Evolutionary conservation across 2,888 invertebrate genomes (phyloP).

Genomic region (Chalcis sispes): DNA sequence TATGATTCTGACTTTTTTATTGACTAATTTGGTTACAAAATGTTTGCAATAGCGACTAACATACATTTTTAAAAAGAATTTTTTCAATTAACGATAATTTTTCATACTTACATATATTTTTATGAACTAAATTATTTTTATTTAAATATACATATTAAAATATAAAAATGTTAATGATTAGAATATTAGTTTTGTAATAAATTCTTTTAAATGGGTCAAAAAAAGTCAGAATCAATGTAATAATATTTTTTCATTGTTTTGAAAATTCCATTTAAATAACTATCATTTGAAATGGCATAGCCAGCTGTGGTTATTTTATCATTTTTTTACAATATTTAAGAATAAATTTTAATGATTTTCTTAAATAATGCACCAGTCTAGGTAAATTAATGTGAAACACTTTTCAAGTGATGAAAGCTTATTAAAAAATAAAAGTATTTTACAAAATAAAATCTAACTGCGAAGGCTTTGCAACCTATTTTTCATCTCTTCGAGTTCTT

Average conservation of each 20-base stretch:
- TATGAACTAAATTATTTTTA: neutral
- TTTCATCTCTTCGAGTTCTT: constrained; percentile 95
- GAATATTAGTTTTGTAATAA: neutral
- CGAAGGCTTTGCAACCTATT: constrained; percentile 90
- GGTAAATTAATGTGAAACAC: constrained; percentile 37
- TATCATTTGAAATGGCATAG: constrained; percentile 15
- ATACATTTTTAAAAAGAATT: neutral
- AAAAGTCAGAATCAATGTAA: constrained; percentile 12
- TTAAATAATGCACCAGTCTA: constrained; percentile 3
- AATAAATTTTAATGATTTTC: constrained; percentile 32
- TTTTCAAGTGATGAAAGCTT: constrained; percentile 23
- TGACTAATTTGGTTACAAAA: constrained; percentile 13
- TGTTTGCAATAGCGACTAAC: neutral
- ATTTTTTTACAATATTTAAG: constrained; percentile 39
- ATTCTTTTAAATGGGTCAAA: neutral
- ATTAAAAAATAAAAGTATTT: constrained; percentile 17
- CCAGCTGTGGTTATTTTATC: constrained; percentile 10
- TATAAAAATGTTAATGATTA: neutral
- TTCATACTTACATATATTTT: neutral
- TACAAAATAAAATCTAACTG: constrained; percentile 79
- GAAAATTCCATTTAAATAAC: neutral
- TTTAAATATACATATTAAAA: neutral
- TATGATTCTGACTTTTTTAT: constrained; percentile 30
- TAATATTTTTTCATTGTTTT: constrained; percentile 12
- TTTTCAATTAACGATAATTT: too few relatives aligned